These are phyloP conservation scores for Drosophila subobscura DNA, from an alignment of 1,140 invertebrate species.

Conservation along the genomic window DNA sequence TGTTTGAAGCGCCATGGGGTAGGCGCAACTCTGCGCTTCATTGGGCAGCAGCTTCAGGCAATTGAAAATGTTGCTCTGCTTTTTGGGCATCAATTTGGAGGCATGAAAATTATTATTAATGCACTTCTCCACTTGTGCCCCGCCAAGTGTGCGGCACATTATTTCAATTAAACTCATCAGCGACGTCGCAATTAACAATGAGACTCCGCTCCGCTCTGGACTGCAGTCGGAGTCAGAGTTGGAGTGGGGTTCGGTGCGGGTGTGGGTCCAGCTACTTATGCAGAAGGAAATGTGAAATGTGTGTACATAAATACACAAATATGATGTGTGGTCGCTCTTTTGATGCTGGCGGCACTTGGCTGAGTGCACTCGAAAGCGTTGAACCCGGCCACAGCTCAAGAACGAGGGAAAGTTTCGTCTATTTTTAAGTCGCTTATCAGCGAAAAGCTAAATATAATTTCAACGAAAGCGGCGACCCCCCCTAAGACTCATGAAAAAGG, in stretches of 20 bases:
- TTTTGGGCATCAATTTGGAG: slow-evolving; percentile 59
- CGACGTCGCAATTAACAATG: slow-evolving; percentile 69
- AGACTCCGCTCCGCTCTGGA: slow-evolving; percentile 37
- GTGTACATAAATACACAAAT: slow-evolving; percentile 50
- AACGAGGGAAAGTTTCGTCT: slow-evolving; percentile 35
- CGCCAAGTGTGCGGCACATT: slow-evolving; percentile 62
- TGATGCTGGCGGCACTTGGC: slow-evolving; percentile 71
- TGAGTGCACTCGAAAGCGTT: slow-evolving; percentile 45
- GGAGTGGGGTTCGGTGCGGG: slow-evolving; percentile 37
- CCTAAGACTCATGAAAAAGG: slow-evolving; percentile 15
- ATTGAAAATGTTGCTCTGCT: slow-evolving; percentile 57
- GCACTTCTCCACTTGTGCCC: slow-evolving; percentile 46
- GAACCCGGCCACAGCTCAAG: slow-evolving; percentile 11
- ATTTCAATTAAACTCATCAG: slow-evolving; percentile 81
- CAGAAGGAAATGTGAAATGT: no score
- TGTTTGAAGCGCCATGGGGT: not conserved
- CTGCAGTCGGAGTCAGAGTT: not conserved
- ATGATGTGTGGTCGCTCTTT: slow-evolving; percentile 56
- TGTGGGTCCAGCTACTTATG: slow-evolving; percentile 24
- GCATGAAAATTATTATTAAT: slow-evolving; percentile 75
- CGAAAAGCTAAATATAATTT: slow-evolving; percentile 48
- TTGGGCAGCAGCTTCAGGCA: slow-evolving; percentile 46
- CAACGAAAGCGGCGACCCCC: slow-evolving; percentile 2
- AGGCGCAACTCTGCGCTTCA: slow-evolving; percentile 68
- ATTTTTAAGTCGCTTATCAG: slow-evolving; percentile 47